Percentiles rank a stretch among this genome's conserved stretches.
These are phyloP conservation scores for Ceratoteleas bidentatus DNA, from an alignment of 1,140 invertebrate genomes.

Conservation along the genomic window DNA sequence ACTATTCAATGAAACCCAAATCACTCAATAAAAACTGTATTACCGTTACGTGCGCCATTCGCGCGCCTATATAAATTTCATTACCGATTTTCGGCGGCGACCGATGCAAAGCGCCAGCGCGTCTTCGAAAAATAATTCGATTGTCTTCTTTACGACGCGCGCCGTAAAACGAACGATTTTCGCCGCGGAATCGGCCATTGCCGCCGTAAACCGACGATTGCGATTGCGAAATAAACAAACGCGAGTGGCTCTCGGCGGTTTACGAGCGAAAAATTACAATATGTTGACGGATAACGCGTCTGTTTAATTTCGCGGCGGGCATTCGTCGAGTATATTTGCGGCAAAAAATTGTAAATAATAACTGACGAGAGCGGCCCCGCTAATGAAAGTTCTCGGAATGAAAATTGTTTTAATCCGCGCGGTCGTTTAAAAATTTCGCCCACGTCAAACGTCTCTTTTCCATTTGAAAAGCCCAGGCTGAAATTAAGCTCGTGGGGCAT, in stretches of 20 bases:
- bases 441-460: not conserved
- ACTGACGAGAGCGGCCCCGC: too few relatives aligned
- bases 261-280: not conserved
- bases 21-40: slow-evolving; percentile 56
- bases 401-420: too few relatives aligned
- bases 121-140: slow-evolving; percentile 17
- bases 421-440: too few relatives aligned
- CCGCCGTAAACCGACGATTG: not conserved
- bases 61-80: slow-evolving; percentile 20
- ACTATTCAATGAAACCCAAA: slow-evolving; percentile 52
- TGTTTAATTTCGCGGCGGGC: too few relatives aligned
- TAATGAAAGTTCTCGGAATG: too few relatives aligned
- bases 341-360: too few relatives aligned
- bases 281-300: too few relatives aligned
- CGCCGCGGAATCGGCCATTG: not conserved
- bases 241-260: not conserved
- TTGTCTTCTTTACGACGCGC: not conserved
- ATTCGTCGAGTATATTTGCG: too few relatives aligned
- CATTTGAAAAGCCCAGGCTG: not conserved
- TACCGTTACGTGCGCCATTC: slow-evolving; percentile 45
- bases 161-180: slow-evolving; percentile 1
- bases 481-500: too few relatives aligned
- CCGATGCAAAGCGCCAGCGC: not conserved
- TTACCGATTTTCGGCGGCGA: slow-evolving; percentile 16
- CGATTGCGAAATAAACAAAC: not conserved